A percentile compares a stretch with the other conserved stretches of the same genome.
Conservation (phyloP, 2,888 invertebrate genomes). For the Aelia acuminata region DNA sequence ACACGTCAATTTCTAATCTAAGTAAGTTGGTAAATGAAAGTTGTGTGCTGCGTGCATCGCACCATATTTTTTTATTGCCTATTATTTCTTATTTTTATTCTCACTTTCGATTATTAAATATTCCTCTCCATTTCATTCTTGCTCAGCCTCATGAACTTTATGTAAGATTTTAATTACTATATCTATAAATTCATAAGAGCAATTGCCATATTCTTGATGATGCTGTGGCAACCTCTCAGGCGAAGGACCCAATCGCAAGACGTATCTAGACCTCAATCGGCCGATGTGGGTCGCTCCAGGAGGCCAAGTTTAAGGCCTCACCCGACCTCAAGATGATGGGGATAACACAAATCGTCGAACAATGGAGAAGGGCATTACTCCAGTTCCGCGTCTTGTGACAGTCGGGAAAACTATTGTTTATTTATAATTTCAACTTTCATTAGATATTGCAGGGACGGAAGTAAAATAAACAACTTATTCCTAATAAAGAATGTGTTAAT, state of each 20-base stretch:
- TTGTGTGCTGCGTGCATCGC: too few species aligned
- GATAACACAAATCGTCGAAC: background rate
- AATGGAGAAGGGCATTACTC: background rate
- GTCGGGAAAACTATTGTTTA: background rate
- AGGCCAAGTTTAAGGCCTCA: constrained; percentile 4
- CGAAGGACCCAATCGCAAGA: background rate
- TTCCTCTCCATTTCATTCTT: too few species aligned
- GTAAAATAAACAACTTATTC: background rate
- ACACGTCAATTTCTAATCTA: too few species aligned
- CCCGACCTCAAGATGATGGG: background rate
- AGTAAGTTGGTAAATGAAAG: too few species aligned
- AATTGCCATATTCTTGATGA: background rate
- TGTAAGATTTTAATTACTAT: background rate
- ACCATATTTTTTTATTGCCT: too few species aligned
- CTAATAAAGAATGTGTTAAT: too few species aligned
- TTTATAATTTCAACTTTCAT: background rate
- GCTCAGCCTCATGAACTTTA: too few species aligned
- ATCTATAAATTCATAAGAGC: background rate
- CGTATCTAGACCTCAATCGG: constrained; percentile 18
- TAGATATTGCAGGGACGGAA: background rate
- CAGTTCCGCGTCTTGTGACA: background rate
- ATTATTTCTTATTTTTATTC: too few species aligned
- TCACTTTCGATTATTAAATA: too few species aligned
- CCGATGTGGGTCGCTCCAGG: background rate
- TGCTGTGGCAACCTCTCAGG: background rate